Evolutionary conservation across 2,113 vertebrate species (phyloP).

Genomic region (Mirza zaza): DNA sequence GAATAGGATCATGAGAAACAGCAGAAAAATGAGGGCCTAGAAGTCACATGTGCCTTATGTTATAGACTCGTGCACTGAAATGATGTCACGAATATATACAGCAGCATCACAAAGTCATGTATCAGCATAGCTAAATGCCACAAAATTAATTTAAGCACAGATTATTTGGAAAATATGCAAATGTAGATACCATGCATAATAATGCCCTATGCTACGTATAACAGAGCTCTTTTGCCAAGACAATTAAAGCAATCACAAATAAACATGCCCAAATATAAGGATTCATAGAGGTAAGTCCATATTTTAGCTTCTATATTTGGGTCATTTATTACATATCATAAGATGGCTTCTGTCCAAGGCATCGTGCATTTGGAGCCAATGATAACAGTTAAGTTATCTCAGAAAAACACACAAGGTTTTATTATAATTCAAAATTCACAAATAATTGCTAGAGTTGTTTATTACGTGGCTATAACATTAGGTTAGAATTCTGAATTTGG

Average conservation of each 20-base stretch:
- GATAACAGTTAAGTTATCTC: neutral
- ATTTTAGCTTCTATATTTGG: neutral
- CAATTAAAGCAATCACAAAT: neutral
- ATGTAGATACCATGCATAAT: neutral
- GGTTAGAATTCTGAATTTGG: neutral
- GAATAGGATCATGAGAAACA: neutral
- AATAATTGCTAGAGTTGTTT: neutral
- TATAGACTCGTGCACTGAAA: neutral
- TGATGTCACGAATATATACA: neutral
- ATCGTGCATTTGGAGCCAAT: neutral
- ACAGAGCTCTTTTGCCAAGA: neutral
- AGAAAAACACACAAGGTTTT: neutral
- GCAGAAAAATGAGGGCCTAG: neutral
- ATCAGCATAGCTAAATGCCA: neutral
- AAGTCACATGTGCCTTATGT: neutral
- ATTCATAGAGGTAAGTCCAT: neutral
- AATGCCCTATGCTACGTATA: neutral
- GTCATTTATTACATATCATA: conserved; percentile 33
- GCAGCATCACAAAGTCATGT: neutral
- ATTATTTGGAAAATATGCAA: neutral
- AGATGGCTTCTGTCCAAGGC: neutral
- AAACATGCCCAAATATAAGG: neutral
- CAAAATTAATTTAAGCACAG: neutral
- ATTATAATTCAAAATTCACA: neutral
- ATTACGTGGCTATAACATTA: neutral